phyloP scores from a whole-genome alignment of 2,888 invertebrate species.

The Teleiodes luculella region DNA sequence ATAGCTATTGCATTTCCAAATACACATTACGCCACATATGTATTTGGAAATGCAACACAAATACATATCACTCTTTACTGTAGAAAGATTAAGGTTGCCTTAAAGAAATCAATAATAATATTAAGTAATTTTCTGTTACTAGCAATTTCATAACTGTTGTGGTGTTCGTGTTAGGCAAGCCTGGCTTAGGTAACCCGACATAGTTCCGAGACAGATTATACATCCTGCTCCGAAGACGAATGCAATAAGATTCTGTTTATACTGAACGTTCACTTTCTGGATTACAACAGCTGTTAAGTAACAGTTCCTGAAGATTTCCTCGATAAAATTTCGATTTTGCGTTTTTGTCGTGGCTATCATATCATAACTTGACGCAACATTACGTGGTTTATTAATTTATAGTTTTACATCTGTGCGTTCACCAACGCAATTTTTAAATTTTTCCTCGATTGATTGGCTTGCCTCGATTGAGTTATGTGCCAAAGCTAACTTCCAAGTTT shows the following conservation, averaged over 20 bases:
- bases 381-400: neutral
- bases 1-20: too few species aligned
- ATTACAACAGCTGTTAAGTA: constrained; percentile 25
- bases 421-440: too few species aligned
- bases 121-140: constrained; percentile 25
- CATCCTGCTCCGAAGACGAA: constrained; percentile 50
- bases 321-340: constrained; percentile 1
- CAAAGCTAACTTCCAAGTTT: too few species aligned
- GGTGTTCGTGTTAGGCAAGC: constrained; percentile 46
- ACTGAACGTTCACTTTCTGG: constrained; percentile 34
- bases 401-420: too few species aligned
- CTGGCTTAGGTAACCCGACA: constrained; percentile 62
- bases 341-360: neutral
- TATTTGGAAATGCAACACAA: too few species aligned
- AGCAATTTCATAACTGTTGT: constrained; percentile 51
- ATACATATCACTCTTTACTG: neutral
- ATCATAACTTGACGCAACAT: neutral
- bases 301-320: constrained; percentile 12
- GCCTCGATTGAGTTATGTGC: too few species aligned
- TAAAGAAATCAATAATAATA: constrained; percentile 13
- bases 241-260: constrained; percentile 41
- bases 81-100: neutral
- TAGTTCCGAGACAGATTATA: constrained; percentile 65
- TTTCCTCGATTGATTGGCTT: too few species aligned
- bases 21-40: too few species aligned